phyloP scores from a whole-genome alignment of 2,113 vertebrate genomes.

The Illadopsis cleaveri region DNA sequence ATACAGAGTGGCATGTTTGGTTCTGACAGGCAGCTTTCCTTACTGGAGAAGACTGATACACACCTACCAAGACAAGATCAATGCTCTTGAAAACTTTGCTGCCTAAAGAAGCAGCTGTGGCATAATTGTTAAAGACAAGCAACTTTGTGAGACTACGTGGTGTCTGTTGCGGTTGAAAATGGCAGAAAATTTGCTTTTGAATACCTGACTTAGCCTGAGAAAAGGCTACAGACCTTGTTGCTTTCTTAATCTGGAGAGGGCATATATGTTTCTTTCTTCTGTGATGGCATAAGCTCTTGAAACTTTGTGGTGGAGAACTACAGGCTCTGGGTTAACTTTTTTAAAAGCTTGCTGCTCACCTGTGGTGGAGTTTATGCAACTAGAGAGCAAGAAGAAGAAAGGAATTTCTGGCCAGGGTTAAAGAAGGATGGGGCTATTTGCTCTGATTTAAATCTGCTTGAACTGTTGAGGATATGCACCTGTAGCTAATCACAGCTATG shows the following conservation, averaged over 20 bases:
- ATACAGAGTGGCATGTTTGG: too few species aligned
- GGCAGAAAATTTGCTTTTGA: not conserved
- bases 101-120: not conserved
- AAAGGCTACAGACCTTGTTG: not conserved
- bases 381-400: not conserved
- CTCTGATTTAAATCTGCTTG: not conserved
- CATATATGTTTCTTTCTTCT: not conserved
- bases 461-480: not conserved
- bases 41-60: not conserved
- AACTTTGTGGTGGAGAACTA: not conserved
- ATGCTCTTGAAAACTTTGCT: not conserved
- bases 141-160: not conserved
- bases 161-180: not conserved
- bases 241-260: not conserved
- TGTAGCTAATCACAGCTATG: not conserved
- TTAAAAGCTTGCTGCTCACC: not conserved
- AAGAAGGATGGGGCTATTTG: not conserved
- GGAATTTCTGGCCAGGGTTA: not conserved
- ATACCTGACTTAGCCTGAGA: not conserved
- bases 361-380: not conserved
- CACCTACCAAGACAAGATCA: not conserved
- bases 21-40: not conserved
- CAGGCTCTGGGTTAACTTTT: not conserved
- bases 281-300: not conserved
- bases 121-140: not conserved